Base-by-base conservation (phyloP, 2,797 vertebrate genomes). In the Dryobates pubescens region DNA sequence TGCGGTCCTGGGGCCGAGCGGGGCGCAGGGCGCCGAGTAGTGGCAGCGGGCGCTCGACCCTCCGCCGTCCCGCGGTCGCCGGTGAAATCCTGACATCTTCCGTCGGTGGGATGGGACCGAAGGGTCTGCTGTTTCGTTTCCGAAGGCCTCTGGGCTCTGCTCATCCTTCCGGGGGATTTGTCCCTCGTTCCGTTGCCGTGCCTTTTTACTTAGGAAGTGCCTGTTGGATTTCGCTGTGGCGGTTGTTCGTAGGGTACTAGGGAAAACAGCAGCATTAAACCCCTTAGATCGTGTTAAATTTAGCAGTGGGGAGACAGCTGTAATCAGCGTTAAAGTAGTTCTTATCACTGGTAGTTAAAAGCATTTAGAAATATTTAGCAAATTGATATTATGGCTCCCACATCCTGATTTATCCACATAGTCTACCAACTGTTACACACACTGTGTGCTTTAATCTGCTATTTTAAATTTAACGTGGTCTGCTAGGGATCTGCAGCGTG, bases 351-450 rank as follows among this genome's bases (percentile, higher is more conserved):
- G 64, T 86, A 62, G 53, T 36, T 72, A 54, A 74, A 92, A 91
- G 76, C 64, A 41, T 80, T 96, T 74, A 64, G 82, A 90, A 89
- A 80, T 75, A 78, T 57, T 93, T 83, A 76, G 88, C 90, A 90
- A 96, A 79, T 74, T 86, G 90, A 94, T 95, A 90, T 63, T 89
- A 53, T 61, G 79, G 43, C 73, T 84, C 54, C 67, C 62, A n/a
- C 65, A 54, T 73, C 80, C 75, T 77, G 61, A 30, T 86, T 90
- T 76, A 64, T 85, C 91, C 86, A 9, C 54, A 11, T 49, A 57
- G 59, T 89, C 73, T 11, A 53, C 89, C 85, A 96, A 94, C 93
- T 96, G 95, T 96, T 96, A 73, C 87, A 69, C 81, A 13, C 89
- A 54, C 77, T 58, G 90, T 2, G 24, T 89, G 74, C 90, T 95